Base-by-base conservation (phyloP, 2,797 vertebrate species). In the Pelobates cultripes region DNA sequence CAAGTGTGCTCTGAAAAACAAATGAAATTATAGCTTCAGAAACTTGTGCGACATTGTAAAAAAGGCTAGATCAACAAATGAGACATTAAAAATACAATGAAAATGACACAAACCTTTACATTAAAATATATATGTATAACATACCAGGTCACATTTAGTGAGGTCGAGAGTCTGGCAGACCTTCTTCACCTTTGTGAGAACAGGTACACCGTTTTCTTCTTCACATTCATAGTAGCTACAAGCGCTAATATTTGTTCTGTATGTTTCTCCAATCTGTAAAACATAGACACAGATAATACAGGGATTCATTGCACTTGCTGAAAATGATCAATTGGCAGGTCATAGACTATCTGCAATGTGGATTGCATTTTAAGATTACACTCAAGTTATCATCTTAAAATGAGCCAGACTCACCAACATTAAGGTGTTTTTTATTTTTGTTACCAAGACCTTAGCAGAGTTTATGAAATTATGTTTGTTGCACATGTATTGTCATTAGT, bases 181-280 rank as follows among this genome's bases (percentile, higher is more conserved):
- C 44, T 28, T 83, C 66, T 75, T 28, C 10, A 83, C 81, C 60
- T 47, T 83, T 53, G 77, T 83, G 5, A 83, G 53, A 7, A 83
- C 15, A 1, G 81, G 76, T 15, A 43, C 43, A 2, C 77, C 81
- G 13, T 84, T 66, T 64, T 64, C 72, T 71, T 70, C 72, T 45
- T 63, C 73, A 64, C 77, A 84, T 53, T 79, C 72, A 40, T 84
- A 84, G 60, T 84, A 79, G 57, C 40, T 75, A 43, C 77, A 79
- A 28, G 28, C 74, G 60, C n/a, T 79, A 3, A 60, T 8, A 2
- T 17, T 1, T 28, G 7, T 53, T 4, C 42, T 51, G 64, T 75
- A 79, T 0, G 2, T 64, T 7, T 84, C 41, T 10, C 82, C 82
- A 70, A 79, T 43, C 81, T 83, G 9, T 7, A 3, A 13, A 17